Evolutionary conservation across 2,113 vertebrate species (phyloP).

Genomic region (Eubucco bourcierii): DNA sequence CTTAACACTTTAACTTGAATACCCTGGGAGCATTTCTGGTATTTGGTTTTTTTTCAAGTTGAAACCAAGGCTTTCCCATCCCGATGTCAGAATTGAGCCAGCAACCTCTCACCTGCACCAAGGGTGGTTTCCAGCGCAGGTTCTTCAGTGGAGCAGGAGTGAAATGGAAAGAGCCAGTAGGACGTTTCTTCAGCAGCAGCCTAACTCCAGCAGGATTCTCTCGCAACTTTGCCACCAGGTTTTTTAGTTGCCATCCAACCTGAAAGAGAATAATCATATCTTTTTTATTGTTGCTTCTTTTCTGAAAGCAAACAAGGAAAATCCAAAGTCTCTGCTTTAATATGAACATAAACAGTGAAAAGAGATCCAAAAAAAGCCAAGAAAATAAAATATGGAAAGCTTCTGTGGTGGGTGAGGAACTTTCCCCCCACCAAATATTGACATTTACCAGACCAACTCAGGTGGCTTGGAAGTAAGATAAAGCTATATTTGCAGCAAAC

Average conservation of each 20-base stretch:
- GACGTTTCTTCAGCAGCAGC: conserved; percentile 91
- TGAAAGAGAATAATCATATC: conserved; percentile 46
- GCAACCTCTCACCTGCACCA: conserved; percentile 85
- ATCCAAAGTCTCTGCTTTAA: neutral
- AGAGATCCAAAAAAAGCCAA: neutral
- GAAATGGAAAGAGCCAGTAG: conserved; percentile 80
- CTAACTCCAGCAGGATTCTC: conserved; percentile 84
- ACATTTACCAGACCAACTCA: no score
- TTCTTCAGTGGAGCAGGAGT: conserved; percentile 90
- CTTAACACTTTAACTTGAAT: neutral
- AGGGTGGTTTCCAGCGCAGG: conserved; percentile 91
- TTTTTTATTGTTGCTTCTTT: neutral
- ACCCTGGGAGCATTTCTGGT: neutral
- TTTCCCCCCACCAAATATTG: no score
- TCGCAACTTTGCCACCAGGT: conserved; percentile 88
- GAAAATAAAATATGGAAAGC: neutral
- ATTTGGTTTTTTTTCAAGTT: neutral
- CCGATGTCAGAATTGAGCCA: neutral
- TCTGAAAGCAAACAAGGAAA: neutral
- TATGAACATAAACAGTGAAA: neutral
- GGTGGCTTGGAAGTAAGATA: no score
- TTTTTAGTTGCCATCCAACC: conserved; percentile 98
- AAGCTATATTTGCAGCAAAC: no score
- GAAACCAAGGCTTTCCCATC: neutral
- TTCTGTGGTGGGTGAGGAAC: no score